Evolutionary conservation across 2,113 vertebrate genomes (phyloP).

Genomic region (Clarias gariepinus): DNA sequence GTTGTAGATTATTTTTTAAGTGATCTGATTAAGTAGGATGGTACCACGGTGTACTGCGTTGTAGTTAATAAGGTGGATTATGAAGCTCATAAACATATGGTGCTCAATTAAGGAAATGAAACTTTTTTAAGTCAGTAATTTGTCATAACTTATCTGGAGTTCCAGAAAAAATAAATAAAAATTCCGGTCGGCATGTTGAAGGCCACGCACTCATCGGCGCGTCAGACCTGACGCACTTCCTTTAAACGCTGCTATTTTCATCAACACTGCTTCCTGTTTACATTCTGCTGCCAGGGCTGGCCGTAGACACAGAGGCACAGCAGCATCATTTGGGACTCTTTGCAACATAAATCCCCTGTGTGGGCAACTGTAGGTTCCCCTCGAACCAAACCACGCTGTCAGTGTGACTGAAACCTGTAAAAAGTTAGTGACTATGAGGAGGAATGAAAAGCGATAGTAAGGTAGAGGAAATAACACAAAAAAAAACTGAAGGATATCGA

Average conservation of each 20-base stretch:
- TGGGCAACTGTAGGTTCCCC: not conserved
- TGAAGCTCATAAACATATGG: not conserved
- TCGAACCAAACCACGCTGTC: not conserved
- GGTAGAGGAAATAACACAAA: not conserved
- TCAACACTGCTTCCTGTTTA: slow-evolving; percentile 58
- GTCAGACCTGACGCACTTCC: slow-evolving; percentile 49
- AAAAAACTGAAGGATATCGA: not conserved
- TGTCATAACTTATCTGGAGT: not conserved
- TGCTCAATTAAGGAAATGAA: not conserved
- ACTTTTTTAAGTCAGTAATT: not conserved
- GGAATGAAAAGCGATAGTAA: not conserved
- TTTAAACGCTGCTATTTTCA: slow-evolving; percentile 53
- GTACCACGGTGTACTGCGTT: not conserved
- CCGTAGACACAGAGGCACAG: slow-evolving; percentile 25
- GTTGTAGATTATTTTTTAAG: not conserved
- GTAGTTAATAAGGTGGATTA: not conserved
- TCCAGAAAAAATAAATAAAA: not conserved
- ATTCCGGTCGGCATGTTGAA: not conserved
- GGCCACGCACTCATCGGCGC: not conserved
- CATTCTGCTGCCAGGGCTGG: slow-evolving; percentile 37
- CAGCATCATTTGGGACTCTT: not conserved
- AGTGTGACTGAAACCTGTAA: not conserved
- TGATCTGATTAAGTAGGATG: not conserved
- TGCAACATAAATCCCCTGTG: not conserved
- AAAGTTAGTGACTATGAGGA: not conserved